Base-by-base conservation (phyloP, 2,888 invertebrate species). In the Athalia circularis region DNA sequence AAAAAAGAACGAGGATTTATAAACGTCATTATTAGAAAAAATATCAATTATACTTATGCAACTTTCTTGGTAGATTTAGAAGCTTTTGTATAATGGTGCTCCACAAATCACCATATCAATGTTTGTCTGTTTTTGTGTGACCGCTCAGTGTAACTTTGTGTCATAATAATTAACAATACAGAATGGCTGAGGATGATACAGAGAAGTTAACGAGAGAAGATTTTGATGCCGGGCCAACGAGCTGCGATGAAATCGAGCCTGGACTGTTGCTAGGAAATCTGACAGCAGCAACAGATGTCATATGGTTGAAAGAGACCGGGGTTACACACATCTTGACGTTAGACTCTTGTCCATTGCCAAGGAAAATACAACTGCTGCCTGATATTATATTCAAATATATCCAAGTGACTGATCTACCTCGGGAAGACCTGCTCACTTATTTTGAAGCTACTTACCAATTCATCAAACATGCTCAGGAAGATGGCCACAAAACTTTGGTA, bases 341-440 rank as follows among this genome's bases (percentile, higher is more conserved):
- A 79, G 97, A 97, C 87, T 94, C 96, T 11, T 96, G 96, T 85
- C 97, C 97, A 0, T 90, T 97, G 82, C 96, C 97, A 0, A 91
- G 94, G 83, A 94, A 94, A 81, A 94, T 96, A 77, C 91, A 94
- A 57, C 94, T 95, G 83, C 91, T 95, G 57, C 93, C 93, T 70
- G 92, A 94, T 82, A 90, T 96, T 47, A 93, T 91, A 64, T 93
- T 94, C 62, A 95, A 95, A 89, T 97, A 93, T 89, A 93, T 97
- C 79, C 95, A 96, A 89, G 94, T 97, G 87, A 94, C 96, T 0
- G 97, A 97, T 91, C 94, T 96, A 88, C 95, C 96, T 0, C 94
- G 95, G 84, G 96, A 96, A 87, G 97, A 98, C 90, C 91, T 98
- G 59, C 91, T 98, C 62, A 94, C 93, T 82, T 93, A 95, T 86